A percentile compares a stretch with the other conserved stretches of the same genome.
Evolutionary conservation across 2,888 invertebrate genomes (phyloP).

Genomic region (Drosophila incognita): DNA sequence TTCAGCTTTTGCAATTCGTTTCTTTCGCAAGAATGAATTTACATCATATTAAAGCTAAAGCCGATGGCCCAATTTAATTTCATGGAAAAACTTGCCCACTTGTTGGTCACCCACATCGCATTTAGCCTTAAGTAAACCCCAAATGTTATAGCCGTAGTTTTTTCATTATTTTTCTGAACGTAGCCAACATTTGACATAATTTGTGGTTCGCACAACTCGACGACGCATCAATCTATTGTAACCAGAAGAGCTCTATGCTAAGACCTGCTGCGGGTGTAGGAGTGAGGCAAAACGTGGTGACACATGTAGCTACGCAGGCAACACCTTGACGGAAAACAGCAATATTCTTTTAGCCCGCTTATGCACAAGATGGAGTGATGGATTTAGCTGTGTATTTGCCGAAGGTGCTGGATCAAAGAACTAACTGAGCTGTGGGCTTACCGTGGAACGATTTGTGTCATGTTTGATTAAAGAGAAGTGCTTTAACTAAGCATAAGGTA

Average conservation of each 20-base stretch:
- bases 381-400: conserved; percentile 35
- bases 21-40: conserved; percentile 6
- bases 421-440: conserved; percentile 37
- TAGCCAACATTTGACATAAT: conserved; percentile 53
- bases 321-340: conserved; percentile 27
- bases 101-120: conserved; percentile 32
- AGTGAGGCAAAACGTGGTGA: conserved; percentile 23
- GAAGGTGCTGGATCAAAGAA: conserved; percentile 24
- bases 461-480: conserved; percentile 48
- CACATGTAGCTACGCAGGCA: conserved; percentile 27
- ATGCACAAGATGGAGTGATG: conserved; percentile 45
- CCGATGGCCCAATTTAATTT: conserved; percentile 26
- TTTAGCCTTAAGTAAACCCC: conserved; percentile 26
- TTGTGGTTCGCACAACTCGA: conserved; percentile 34
- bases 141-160: conserved; percentile 27
- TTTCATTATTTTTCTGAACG: conserved; percentile 5
- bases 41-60: conserved; percentile 18
- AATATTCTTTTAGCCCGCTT: conserved; percentile 27
- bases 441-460: conserved; percentile 44
- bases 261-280: too few species aligned
- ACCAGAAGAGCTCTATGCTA: conserved; percentile 19
- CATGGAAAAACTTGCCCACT: conserved; percentile 34
- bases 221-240: conserved; percentile 57
- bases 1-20: background rate
- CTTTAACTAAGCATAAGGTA: conserved; percentile 25